These are phyloP conservation scores for Penaeus chinensis DNA, from an alignment of 1,140 invertebrate species.

Conservation along the genomic window DNA sequence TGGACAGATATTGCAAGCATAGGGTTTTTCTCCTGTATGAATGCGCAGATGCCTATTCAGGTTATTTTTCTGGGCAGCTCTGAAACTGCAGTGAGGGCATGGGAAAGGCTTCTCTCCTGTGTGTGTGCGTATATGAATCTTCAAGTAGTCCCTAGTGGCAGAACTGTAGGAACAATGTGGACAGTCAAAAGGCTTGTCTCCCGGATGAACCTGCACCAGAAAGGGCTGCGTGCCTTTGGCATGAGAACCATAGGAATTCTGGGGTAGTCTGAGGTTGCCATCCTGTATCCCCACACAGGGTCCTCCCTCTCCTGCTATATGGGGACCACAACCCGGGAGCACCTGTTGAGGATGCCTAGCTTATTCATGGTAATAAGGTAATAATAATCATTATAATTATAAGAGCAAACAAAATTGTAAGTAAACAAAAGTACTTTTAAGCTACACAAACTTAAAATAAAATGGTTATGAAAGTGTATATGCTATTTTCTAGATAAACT, in stretches of 20 bases:
- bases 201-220: slow-evolving; percentile 28
- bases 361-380: neutral
- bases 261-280: neutral
- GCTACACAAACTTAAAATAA: too few species aligned
- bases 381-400: neutral
- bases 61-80: slow-evolving; percentile 32
- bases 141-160: slow-evolving; percentile 25
- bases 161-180: slow-evolving; percentile 36
- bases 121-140: slow-evolving; percentile 68
- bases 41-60: slow-evolving; percentile 66
- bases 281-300: neutral
- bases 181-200: slow-evolving; percentile 48
- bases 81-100: slow-evolving; percentile 74
- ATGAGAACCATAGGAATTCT: slow-evolving; percentile 2
- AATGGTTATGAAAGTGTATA: too few species aligned
- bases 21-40: slow-evolving; percentile 80
- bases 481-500: too few species aligned
- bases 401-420: too few species aligned
- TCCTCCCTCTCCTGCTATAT: neutral
- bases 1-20: slow-evolving; percentile 71
- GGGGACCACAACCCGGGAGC: neutral
- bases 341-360: neutral
- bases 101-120: slow-evolving; percentile 79
- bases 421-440: too few species aligned
- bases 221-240: slow-evolving; percentile 8